A percentile compares a stretch with the other conserved stretches of the same genome.
Conservation (phyloP, 2,888 invertebrate species). For the Cephus nigrinus region DNA sequence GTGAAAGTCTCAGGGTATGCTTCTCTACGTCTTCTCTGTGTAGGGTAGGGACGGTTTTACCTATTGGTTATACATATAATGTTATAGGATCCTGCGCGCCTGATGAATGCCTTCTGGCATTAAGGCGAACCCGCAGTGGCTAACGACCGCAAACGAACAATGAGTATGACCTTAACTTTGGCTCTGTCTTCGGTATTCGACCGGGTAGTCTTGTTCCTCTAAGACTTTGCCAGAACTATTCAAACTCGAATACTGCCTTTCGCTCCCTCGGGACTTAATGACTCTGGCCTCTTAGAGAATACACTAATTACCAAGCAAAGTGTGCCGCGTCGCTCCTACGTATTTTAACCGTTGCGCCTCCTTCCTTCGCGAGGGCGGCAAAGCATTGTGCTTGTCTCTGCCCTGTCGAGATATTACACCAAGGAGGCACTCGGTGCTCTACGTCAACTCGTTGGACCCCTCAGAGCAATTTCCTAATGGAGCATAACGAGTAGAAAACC, state of each 20-base stretch:
- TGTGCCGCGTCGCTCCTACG: slow-evolving; percentile 27
- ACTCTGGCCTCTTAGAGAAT: slow-evolving; percentile 57
- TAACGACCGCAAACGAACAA: slow-evolving; percentile 36
- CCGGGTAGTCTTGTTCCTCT: not conserved
- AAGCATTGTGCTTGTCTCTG: slow-evolving; percentile 2
- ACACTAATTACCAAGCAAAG: slow-evolving; percentile 57
- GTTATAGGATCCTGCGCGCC: no score
- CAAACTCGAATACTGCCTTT: slow-evolving; percentile 27
- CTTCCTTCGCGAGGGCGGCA: not conserved
- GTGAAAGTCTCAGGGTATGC: no score
- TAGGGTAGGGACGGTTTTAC: no score
- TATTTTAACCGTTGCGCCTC: not conserved
- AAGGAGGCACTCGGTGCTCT: not conserved
- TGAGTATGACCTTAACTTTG: slow-evolving; percentile 43
- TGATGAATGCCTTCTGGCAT: no score
- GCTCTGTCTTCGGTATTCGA: slow-evolving; percentile 18
- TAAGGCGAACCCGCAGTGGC: not conserved
- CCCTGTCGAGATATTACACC: not conserved
- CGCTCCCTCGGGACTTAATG: slow-evolving; percentile 48
- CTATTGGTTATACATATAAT: no score
- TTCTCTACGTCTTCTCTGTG: no score
- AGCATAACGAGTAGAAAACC: not conserved
- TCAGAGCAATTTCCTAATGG: not conserved
- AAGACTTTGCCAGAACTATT: slow-evolving; percentile 26
- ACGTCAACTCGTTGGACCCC: no score